These are phyloP conservation scores for Lacerta agilis DNA, from an alignment of 2,797 vertebrate species.

Conservation along the genomic window DNA sequence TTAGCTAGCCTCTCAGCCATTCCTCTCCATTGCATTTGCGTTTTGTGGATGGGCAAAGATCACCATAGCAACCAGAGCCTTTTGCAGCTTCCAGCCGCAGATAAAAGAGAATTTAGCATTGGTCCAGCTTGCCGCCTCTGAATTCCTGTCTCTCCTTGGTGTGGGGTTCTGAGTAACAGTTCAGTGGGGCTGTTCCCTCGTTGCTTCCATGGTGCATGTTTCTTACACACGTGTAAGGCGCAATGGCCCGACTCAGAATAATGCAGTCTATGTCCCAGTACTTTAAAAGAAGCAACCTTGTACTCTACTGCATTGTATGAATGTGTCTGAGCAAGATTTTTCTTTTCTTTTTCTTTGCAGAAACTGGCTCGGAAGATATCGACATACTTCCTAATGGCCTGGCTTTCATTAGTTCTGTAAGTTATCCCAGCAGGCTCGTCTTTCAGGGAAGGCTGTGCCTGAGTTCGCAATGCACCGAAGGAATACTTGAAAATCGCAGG, in stretches of 20 bases:
- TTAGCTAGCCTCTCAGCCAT: background rate
- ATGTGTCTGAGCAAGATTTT: background rate
- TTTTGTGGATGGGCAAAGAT: background rate
- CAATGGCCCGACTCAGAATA: background rate
- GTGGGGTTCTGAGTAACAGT: too few species aligned
- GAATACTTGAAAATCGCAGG: background rate
- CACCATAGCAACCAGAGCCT: background rate
- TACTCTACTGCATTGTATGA: background rate
- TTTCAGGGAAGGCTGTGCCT: fast-evolving
- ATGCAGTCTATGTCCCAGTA: background rate
- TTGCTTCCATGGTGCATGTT: too few species aligned
- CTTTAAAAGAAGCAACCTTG: background rate
- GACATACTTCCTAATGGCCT: constrained; percentile 86
- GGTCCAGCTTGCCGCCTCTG: background rate
- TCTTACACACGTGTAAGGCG: too few species aligned
- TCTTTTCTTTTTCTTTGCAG: constrained; percentile 75
- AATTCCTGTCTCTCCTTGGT: background rate
- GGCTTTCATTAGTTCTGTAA: constrained; percentile 90
- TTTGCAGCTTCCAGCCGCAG: background rate
- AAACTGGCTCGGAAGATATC: constrained; percentile 89
- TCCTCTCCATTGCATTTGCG: background rate
- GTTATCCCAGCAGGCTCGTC: constrained; percentile 59
- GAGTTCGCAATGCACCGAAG: background rate
- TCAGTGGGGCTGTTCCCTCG: too few species aligned
- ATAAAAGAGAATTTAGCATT: background rate